phyloP scores from a whole-genome alignment of 2,113 vertebrate genomes.

The Datnioides undecimradiatus region DNA sequence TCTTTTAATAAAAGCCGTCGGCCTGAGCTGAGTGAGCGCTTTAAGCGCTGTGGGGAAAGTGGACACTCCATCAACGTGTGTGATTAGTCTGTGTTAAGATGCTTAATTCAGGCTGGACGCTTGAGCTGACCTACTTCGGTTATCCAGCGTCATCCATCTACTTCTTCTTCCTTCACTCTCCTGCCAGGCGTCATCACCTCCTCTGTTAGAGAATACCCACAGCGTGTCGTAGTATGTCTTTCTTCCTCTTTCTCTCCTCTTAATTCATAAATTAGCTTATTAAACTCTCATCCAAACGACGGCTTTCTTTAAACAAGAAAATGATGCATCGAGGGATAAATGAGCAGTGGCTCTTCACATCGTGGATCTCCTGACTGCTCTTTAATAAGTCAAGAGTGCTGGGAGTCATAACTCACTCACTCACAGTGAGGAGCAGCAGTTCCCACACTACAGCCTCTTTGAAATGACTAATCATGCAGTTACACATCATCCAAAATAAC shows the following conservation, averaged over 20 bases:
- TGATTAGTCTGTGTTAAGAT: slow-evolving; percentile 15
- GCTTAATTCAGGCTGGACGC: slow-evolving; percentile 29
- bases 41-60: too few species aligned
- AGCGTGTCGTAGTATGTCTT: neutral
- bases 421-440: slow-evolving; percentile 22
- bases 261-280: neutral
- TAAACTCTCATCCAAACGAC: neutral
- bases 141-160: slow-evolving; percentile 28
- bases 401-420: slow-evolving; percentile 42
- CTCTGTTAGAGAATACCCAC: slow-evolving; percentile 9
- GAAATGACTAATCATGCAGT: slow-evolving; percentile 50
- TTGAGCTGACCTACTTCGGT: slow-evolving; percentile 40
- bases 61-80: slow-evolving; percentile 9
- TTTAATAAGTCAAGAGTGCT: slow-evolving; percentile 47
- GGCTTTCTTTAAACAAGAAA: slow-evolving; percentile 21
- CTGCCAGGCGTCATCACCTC: neutral
- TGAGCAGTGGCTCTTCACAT: neutral
- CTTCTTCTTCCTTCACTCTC: slow-evolving; percentile 2
- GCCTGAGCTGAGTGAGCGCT: too few species aligned
- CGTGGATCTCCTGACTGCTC: slow-evolving; percentile 20
- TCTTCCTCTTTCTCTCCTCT: too few species aligned
- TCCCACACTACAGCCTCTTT: slow-evolving; percentile 32
- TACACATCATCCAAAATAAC: slow-evolving; percentile 23
- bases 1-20: too few species aligned
- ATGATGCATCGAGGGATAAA: slow-evolving; percentile 13